Evolutionary conservation across 2,797 vertebrate genomes (phyloP).

Genomic region (Rhinella marina): DNA sequence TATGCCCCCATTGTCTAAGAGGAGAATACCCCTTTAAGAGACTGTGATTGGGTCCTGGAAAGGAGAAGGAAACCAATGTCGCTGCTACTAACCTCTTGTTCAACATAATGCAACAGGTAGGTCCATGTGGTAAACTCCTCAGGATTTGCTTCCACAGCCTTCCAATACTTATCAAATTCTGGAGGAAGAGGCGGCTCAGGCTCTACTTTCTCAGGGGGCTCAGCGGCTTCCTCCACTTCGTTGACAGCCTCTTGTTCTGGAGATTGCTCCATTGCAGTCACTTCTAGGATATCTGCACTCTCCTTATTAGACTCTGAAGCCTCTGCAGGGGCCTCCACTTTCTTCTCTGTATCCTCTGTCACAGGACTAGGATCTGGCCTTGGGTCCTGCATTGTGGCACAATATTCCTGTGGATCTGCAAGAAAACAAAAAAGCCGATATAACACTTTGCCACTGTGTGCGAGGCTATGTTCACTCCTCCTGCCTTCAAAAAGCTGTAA

Average conservation of each 20-base stretch:
- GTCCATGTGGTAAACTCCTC: slow-evolving; percentile 98
- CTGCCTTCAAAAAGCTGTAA: too few species aligned
- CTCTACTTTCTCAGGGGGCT: slow-evolving; percentile 63
- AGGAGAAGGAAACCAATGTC: not conserved
- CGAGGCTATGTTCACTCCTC: too few species aligned
- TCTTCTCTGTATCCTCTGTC: slow-evolving; percentile 58
- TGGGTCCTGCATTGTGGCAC: slow-evolving; percentile 60
- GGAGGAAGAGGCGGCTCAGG: slow-evolving; percentile 76
- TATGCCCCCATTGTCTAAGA: too few species aligned
- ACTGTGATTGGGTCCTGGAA: too few species aligned
- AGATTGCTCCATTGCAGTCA: slow-evolving; percentile 76
- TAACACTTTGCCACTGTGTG: too few species aligned
- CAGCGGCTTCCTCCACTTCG: slow-evolving; percentile 76
- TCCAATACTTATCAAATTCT: slow-evolving; percentile 94
- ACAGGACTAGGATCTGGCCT: slow-evolving; percentile 64
- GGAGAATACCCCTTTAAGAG: too few species aligned
- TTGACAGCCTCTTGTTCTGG: slow-evolving; percentile 80
- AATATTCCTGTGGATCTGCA: not conserved
- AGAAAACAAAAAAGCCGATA: not conserved
- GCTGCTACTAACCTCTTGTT: slow-evolving; percentile 88
- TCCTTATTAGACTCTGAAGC: slow-evolving; percentile 69
- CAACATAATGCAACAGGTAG: slow-evolving; percentile 93
- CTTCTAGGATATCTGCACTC: slow-evolving; percentile 74
- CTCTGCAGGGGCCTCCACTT: slow-evolving; percentile 67
- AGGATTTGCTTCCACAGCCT: slow-evolving; percentile 88